A percentile compares a stretch with the other conserved stretches of the same genome.
These are phyloP conservation scores for Cryptoleucopteryx plumbea DNA, from an alignment of 2,113 vertebrate species.

Conservation along the genomic window DNA sequence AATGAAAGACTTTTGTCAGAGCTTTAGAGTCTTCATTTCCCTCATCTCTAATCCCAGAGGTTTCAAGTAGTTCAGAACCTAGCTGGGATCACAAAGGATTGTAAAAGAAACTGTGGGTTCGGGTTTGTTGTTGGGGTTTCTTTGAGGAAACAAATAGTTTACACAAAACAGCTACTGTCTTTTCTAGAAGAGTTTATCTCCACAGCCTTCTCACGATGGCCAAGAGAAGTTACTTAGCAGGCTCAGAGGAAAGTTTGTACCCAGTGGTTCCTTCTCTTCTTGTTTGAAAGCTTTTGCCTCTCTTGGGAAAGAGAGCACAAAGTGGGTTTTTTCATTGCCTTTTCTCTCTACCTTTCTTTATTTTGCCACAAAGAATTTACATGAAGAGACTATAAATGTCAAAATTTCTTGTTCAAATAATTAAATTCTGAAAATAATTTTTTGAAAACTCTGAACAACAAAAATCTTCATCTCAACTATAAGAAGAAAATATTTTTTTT, in stretches of 20 bases:
- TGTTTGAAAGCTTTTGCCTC: background rate
- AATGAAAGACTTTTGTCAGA: background rate
- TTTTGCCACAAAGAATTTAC: background rate
- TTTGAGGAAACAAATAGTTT: background rate
- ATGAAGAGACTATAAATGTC: background rate
- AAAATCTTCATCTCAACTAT: background rate
- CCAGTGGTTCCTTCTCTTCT: background rate
- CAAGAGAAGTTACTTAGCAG: background rate
- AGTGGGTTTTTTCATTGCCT: background rate
- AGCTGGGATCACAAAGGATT: background rate
- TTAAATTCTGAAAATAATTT: background rate
- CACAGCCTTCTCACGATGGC: background rate
- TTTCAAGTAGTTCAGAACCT: background rate
- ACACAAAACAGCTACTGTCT: background rate
- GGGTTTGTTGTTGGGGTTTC: rapidly evolving
- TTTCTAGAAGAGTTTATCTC: background rate
- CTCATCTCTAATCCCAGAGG: background rate
- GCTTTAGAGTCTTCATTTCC: background rate
- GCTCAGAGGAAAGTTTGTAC: background rate
- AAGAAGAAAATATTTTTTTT: background rate
- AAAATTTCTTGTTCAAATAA: background rate
- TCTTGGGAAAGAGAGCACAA: background rate
- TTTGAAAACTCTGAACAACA: background rate
- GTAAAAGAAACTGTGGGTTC: background rate
- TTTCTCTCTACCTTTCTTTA: background rate